Evolutionary conservation across 2,888 invertebrate species (phyloP).

Genomic region (Plemyria rubiginata): DNA sequence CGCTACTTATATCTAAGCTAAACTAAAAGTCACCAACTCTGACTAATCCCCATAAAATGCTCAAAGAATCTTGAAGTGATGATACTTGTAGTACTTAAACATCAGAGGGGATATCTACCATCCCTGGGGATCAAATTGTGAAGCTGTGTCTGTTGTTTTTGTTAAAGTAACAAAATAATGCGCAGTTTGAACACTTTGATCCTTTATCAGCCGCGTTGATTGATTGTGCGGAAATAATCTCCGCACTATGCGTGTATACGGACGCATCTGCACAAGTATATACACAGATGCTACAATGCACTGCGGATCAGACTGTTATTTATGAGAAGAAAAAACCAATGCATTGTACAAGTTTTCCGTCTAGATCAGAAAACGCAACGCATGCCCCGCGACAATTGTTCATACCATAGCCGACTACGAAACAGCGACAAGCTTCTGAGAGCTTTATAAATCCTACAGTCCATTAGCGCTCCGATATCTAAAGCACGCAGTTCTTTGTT

Average conservation of each 20-base stretch:
- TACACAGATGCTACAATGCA: slow-evolving; percentile 35
- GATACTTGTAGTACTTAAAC: no score
- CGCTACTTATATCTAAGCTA: slow-evolving; percentile 50
- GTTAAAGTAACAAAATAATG: slow-evolving; percentile 61
- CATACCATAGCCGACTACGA: slow-evolving; percentile 38
- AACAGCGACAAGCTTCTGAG: slow-evolving; percentile 54
- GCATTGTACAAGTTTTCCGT: slow-evolving; percentile 21
- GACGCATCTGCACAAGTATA: slow-evolving; percentile 48
- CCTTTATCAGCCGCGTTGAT: slow-evolving; percentile 74
- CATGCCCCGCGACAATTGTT: slow-evolving; percentile 19
- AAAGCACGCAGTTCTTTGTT: slow-evolving; percentile 79
- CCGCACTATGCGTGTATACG: slow-evolving; percentile 53
- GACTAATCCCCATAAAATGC: no score
- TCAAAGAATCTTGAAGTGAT: no score
- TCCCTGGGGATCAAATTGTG: no score
- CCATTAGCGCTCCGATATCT: slow-evolving; percentile 78
- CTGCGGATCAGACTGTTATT: slow-evolving; percentile 40
- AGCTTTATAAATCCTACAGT: slow-evolving; percentile 72
- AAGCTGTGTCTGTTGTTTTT: no score
- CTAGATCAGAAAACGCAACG: slow-evolving; percentile 15
- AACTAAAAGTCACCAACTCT: no score
- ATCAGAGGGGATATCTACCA: no score
- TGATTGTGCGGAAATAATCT: slow-evolving; percentile 78
- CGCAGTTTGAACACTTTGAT: slow-evolving; percentile 61
- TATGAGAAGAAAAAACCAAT: slow-evolving; percentile 38